Percentiles rank a stretch among this genome's conserved stretches.
These are phyloP conservation scores for Alectura lathami DNA, from an alignment of 2,113 vertebrate species.

Conservation along the genomic window DNA sequence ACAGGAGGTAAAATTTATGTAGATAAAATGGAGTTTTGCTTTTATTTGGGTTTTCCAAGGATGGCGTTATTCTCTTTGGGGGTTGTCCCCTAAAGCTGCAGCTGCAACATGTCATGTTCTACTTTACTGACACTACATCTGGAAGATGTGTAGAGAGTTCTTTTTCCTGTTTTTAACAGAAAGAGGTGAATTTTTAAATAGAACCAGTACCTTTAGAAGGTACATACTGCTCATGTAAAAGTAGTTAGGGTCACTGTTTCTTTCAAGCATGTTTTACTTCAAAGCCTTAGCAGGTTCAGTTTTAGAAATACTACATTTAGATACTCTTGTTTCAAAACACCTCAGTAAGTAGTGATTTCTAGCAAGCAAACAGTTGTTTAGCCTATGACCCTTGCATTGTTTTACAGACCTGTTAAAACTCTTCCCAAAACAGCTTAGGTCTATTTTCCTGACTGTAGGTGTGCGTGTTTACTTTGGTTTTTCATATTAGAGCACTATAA, in stretches of 20 bases:
- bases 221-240: background rate
- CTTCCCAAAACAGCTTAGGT: background rate
- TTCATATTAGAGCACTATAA: background rate
- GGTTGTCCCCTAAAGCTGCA: background rate
- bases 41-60: background rate
- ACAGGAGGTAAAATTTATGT: background rate
- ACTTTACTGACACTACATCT: too few species aligned
- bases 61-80: background rate
- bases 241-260: background rate
- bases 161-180: background rate
- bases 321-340: background rate
- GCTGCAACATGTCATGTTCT: too few species aligned
- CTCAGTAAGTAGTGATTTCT: background rate
- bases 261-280: background rate
- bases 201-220: background rate
- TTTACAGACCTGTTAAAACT: background rate
- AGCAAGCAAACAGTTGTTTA: background rate
- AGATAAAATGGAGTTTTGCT: background rate
- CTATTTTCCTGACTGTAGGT: background rate
- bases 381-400: background rate
- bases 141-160: accelerated
- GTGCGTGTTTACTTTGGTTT: background rate
- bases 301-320: background rate
- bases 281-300: background rate
- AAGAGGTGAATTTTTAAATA: background rate